Evolutionary conservation across 2,888 invertebrate species (phyloP), one percentile per base, ranked within the genome.

Genomic region (Ophraella communa): DNA sequence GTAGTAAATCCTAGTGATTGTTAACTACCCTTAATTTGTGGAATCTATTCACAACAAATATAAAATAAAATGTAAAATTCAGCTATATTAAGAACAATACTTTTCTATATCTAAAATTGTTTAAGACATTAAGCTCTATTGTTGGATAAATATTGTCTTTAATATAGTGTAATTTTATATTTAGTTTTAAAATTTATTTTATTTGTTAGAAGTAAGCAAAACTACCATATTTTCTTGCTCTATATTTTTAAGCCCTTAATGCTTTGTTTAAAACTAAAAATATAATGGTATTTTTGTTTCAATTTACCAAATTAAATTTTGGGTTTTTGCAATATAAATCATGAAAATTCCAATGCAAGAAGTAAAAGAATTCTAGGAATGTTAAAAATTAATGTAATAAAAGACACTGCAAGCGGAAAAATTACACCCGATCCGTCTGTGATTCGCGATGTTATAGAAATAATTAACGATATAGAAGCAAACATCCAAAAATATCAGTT

Each of bases 361-460:
- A 23, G 54, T 42, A 54, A 5, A 39, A 21, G 39, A 54, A 42
- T 54, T 18, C 54, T 54, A n/a, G 21, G 54, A 54, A 11, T 54
- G 54, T 33, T 53, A n/a, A 17, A 42, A 39, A 54, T 54, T 35
- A 54, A 54, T n/a, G 39, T 54, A 39, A 54, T 42, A 54, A 54
- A 54, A 20, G 39, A 54, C 39, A 20, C n/a, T 39, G 39, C 54
- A 23, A 54, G n/a, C 11, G 39, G 54, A 8, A 54, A 54, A 42
- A 54, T 54, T 30, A 33, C 53, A 42, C n/a, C 54, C 21, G 54
- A 54, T 35, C 39, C 35, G 21, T 54, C 10, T 54, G 54, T 39
- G 5, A 54, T 54, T 39, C 54, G 42, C 21, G 54, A 54, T 54
- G 54, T 54, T 5, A 54, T 35, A 54, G 35, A 35, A 21, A 54